Evolutionary conservation across 2,797 vertebrate species (phyloP).

Genomic region (Chloroceryle inda): DNA sequence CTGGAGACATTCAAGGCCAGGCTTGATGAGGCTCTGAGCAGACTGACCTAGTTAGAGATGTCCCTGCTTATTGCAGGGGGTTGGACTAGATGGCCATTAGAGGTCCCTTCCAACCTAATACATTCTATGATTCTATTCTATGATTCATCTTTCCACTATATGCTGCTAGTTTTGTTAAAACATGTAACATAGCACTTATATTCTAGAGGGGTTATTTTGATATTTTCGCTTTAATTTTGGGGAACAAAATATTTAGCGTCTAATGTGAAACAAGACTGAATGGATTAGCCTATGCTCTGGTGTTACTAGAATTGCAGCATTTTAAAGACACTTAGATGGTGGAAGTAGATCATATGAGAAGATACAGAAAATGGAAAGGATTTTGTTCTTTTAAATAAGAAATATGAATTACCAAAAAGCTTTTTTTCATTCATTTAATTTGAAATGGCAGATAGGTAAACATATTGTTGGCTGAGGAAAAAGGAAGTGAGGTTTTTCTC

Average conservation of each 20-base stretch:
- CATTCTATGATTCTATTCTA: too few species aligned
- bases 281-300: neutral
- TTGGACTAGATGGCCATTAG: too few species aligned
- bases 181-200: neutral
- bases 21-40: too few species aligned
- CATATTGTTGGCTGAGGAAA: neutral
- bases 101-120: too few species aligned
- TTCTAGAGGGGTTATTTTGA: neutral
- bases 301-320: neutral
- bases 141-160: neutral
- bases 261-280: neutral
- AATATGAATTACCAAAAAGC: accelerated
- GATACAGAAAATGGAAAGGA: neutral
- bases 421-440: neutral
- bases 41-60: too few species aligned
- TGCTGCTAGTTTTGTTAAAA: neutral
- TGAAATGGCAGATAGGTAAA: neutral
- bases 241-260: neutral
- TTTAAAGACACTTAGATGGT: neutral
- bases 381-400: neutral
- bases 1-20: too few species aligned
- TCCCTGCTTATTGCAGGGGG: too few species aligned
- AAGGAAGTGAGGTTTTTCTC: neutral
- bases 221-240: neutral
- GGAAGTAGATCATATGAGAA: neutral